Base-by-base conservation (phyloP, 2,797 vertebrate genomes). In the Halcyon leucocephala region DNA sequence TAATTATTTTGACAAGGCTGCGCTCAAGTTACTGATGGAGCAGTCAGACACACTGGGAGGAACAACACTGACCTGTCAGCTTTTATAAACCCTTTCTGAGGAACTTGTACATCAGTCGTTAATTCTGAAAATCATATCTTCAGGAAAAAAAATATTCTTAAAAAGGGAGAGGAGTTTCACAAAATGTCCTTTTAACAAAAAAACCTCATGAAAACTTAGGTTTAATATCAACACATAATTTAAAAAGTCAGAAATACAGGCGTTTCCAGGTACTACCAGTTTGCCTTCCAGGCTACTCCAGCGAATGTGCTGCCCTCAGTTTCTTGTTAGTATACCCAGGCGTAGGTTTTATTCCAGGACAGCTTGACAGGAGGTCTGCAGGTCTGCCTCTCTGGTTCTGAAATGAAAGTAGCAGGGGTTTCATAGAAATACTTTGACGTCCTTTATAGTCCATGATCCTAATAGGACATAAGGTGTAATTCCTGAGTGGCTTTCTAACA, bases 171-270 rank as follows among this genome's bases (percentile, higher is more conserved):
- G 7, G 12, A 60, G 8, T 46, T 74, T 62, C 16, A 61, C 9
- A 49, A 72, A 88, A 74, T 18, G 33, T 15, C n/a, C 6, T 42
- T 7, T n/a, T 79, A 28, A 22, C 2, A 21, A 41, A 79, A 78
- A 39, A 0, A 7, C 9, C 1, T 74, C 3, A 49, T 46, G 35
- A 46, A 55, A 91, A 41, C 4, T 17, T 33, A 31, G 6, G 6
- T 46, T 79, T 79, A 28, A n/a, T 28, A 10, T 33, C 31, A n/a
- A 35, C 2, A 17, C 41, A 20, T 7, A 49, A 60, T 71, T 83
- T 25, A 7, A 28, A 22, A 61, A 88, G 9, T 51, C 17, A 9
- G 46, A 33, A 83, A 42, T 55, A 57, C 5, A 15, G 5, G 20
- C 4, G 2, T 51, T 82, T 25, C 17, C 28, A 76, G 52, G 5